These are phyloP conservation scores for Eupithecia dodoneata DNA, from an alignment of 2,888 invertebrate genomes.

Conservation along the genomic window DNA sequence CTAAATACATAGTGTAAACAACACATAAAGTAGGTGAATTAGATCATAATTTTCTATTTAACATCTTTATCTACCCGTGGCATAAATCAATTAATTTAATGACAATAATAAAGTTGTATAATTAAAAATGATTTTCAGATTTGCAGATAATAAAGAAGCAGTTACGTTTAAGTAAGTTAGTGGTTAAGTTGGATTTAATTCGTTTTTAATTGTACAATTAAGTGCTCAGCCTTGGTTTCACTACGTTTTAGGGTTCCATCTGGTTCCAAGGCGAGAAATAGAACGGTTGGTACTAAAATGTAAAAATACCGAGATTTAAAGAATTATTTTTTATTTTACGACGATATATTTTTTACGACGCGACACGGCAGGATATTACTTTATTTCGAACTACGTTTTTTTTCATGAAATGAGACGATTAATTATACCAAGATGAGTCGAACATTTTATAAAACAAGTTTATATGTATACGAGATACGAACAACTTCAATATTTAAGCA, in stretches of 20 bases:
- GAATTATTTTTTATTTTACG: not conserved
- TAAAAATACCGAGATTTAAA: not conserved
- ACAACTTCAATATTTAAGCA: not conserved
- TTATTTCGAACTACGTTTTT: not conserved
- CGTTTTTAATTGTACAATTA: constrained; percentile 59
- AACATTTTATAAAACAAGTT: not conserved
- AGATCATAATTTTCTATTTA: not conserved
- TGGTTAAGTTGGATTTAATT: constrained; percentile 52
- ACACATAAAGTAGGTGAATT: not conserved
- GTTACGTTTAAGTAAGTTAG: constrained; percentile 38
- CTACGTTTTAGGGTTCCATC: constrained; percentile 54
- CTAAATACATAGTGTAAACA: not conserved
- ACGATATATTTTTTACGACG: not conserved
- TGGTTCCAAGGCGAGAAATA: not conserved
- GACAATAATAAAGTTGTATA: not conserved
- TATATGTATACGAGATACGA: not conserved
- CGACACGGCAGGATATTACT: not conserved
- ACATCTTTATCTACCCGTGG: not conserved
- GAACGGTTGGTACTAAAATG: not conserved
- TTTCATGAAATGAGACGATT: not conserved
- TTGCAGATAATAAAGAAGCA: constrained; percentile 42
- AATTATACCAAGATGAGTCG: not conserved
- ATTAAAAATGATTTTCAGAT: constrained; percentile 30
- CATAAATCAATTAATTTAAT: not conserved
- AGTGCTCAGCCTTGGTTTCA: constrained; percentile 58